Conservation (phyloP, 2,888 invertebrate species). For the Schizaphis graminum region DNA sequence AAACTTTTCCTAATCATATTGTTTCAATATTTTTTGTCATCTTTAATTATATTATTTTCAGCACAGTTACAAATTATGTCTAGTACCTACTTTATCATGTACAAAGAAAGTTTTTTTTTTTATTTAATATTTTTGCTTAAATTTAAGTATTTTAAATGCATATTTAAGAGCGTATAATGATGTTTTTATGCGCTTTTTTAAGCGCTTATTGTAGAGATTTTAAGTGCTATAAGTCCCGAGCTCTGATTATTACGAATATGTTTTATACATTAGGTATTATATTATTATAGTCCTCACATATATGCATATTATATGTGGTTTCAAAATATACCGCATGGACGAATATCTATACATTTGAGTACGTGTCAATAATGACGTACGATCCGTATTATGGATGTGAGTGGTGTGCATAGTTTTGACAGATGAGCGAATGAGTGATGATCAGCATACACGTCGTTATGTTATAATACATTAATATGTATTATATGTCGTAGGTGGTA, state of each 20-base stretch:
- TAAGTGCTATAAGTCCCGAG: too few species aligned
- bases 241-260: not conserved
- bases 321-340: not conserved
- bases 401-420: not conserved
- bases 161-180: too few species aligned
- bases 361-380: not conserved
- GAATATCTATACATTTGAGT: not conserved
- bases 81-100: too few species aligned
- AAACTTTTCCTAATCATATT: too few species aligned
- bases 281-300: not conserved
- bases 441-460: not conserved
- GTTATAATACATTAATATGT: not conserved
- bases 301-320: not conserved
- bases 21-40: too few species aligned
- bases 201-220: too few species aligned
- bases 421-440: constrained; percentile 1
- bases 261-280: not conserved
- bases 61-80: too few species aligned
- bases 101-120: too few species aligned
- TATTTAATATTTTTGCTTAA: too few species aligned
- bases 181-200: too few species aligned
- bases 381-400: not conserved
- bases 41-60: too few species aligned
- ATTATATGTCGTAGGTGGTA: not conserved
- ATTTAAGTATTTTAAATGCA: too few species aligned